A percentile compares a stretch with the other conserved stretches of the same genome.
Evolutionary conservation across 2,113 vertebrate genomes (phyloP).

Genomic region (Numenius arquata): DNA sequence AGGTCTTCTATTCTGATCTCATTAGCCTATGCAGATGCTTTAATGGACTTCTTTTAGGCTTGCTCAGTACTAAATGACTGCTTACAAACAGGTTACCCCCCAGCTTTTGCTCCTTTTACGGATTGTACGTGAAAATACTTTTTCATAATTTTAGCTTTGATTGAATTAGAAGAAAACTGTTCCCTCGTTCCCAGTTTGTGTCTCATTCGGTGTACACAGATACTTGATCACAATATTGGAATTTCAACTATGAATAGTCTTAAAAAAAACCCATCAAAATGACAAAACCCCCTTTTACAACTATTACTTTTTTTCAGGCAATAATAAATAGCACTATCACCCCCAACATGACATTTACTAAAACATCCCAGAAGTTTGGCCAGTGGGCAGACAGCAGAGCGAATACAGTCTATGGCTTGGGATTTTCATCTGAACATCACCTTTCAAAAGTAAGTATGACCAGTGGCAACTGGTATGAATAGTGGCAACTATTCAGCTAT

Average conservation of each 20-base stretch:
- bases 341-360: conserved; percentile 99
- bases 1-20: background rate
- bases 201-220: background rate
- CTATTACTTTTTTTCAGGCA: conserved; percentile 83
- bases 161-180: background rate
- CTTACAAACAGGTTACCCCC: background rate
- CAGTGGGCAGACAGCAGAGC: conserved; percentile 98
- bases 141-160: background rate
- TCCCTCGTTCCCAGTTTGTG: background rate
- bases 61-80: background rate
- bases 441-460: conserved; percentile 88
- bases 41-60: background rate
- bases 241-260: background rate
- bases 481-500: background rate
- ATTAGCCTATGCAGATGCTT: background rate
- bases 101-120: background rate
- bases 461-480: background rate
- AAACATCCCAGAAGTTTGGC: conserved; percentile 99
- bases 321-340: conserved; percentile 99
- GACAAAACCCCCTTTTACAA: background rate
- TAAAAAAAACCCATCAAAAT: background rate
- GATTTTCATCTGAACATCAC: conserved; percentile 98
- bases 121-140: background rate
- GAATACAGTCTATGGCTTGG: conserved; percentile 97
- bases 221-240: background rate